Base-by-base conservation (phyloP, 2,797 vertebrate genomes). In the Brachymystax lenok region DNA sequence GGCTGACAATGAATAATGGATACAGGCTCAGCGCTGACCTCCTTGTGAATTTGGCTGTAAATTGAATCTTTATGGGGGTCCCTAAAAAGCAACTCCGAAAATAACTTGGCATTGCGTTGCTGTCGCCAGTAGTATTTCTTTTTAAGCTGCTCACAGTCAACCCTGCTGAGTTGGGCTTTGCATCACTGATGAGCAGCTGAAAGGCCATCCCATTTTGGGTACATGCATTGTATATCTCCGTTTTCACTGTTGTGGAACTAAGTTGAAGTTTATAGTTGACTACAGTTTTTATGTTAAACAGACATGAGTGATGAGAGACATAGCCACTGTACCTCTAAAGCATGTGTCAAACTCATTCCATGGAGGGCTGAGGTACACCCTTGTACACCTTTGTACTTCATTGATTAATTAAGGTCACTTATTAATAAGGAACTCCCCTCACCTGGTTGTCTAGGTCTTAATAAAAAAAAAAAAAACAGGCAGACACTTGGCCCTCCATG, bases 31-130 rank as follows among this genome's bases (percentile, higher is more conserved):
- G 51, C 64, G 74, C 78, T 84, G 78, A 85, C 79, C 81, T 78
- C 59, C 81, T 59, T 78, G 77, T 68, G 77, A 30, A 68, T 66
- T 83, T 81, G 80, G 69, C 72, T 78, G 78, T 75, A 82, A 81
- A 84, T 79, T 80, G 80, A 82, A 82, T 83, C 64, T 78, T 83
- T 73, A 79, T 70, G 70, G 70, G 74, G 63, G 81, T 75, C 66
- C 69, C 10, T 2, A 35, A 46, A 72, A 72, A 81, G 67, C 75
- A 72, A 33, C 24, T 72, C 19, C 56, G 8, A 56, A 35, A 51
- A 77, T 61, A 35, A 63, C 68, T 67, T 27, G 54, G 28, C 50
- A 51, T 24, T 35, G 64, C 59, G 24, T 54, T 27, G 28, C 66
- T 64, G 76, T 69, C 30, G 21, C 46, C 46, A 61, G 66, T 64